Percentiles rank a stretch among this genome's conserved stretches.
These are phyloP conservation scores for Atherinomorus stipes DNA, from an alignment of 2,113 vertebrate species.

Conservation along the genomic window DNA sequence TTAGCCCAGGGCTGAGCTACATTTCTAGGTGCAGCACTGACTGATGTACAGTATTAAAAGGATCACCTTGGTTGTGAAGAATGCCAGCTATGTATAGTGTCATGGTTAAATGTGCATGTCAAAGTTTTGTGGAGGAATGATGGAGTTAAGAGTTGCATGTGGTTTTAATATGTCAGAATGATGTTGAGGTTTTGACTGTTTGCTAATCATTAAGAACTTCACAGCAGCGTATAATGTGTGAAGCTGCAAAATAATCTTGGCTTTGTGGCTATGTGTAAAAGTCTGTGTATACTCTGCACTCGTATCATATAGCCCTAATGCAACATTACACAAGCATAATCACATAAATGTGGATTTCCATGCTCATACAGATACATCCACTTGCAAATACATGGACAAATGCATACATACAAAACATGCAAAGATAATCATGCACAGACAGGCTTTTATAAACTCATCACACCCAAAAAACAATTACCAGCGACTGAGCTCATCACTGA, in stretches of 20 bases:
- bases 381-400: constrained; percentile 10
- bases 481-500: constrained; percentile 76
- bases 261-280: constrained; percentile 44
- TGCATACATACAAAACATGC: constrained; percentile 28
- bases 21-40: constrained; percentile 59
- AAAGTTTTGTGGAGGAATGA: constrained; percentile 57
- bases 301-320: constrained; percentile 10
- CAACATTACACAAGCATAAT: constrained; percentile 22
- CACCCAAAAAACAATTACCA: constrained; percentile 80
- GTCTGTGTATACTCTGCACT: constrained; percentile 24
- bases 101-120: constrained; percentile 58
- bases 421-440: constrained; percentile 36
- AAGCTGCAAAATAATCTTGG: constrained; percentile 52
- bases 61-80: constrained; percentile 65
- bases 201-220: constrained; percentile 61
- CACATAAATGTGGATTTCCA: constrained; percentile 23
- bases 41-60: constrained; percentile 67
- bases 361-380: neutral
- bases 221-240: constrained; percentile 39
- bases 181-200: constrained; percentile 57
- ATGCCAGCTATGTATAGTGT: constrained; percentile 46
- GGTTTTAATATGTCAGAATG: constrained; percentile 55
- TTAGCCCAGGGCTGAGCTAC: constrained; percentile 76
- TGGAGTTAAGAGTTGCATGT: constrained; percentile 59
- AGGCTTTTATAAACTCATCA: constrained; percentile 80